Base-by-base conservation (phyloP, 2,888 invertebrate genomes). In the Heterodera filipjevi region DNA sequence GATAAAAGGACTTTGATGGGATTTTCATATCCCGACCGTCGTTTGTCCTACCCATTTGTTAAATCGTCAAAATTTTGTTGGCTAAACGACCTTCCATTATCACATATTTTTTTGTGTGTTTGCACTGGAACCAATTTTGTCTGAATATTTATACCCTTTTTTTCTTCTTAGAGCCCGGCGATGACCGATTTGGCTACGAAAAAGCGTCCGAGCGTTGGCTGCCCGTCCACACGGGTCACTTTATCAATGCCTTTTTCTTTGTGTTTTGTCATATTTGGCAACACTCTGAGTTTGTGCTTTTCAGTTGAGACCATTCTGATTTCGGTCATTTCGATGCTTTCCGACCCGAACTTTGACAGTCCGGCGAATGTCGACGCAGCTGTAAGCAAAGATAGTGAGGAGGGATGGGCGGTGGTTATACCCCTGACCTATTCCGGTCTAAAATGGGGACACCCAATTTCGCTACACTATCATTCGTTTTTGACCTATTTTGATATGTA, bases 301-400 rank as follows among this genome's bases (percentile, higher is more conserved):
- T 14, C 46, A 66, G 66, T 86, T 27, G 87, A 87, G 77, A 97
- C 97, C 85, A 98, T 98, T 90, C 93, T 98, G 3, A 81, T 88
- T 19, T 96, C 96, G 90, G 98, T 98, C 90, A 98, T 98, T 91
- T 97, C 97, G 90, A 96, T 98, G 97, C 92, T 98, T 90, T 96
- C 97, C 85, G 97, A 98, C 92, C 98, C 98, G 82, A 98, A 98
- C 90, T 97, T 96, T 90, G 97, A 98, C 92, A 96, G 96, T 90
- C 97, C 97, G 85, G 98, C 98, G 89, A 98, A 98, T 92, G 96
- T 98, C 88, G 98, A 98, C 92, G 97, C 98, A 90, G 97, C 97
- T 90, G 95, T 95, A 92, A 93, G 94, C 92, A 74, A 53, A 53
- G 59, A 53, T 1, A 53, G 59, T n/a, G 49, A 0, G 49, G 49